Conservation (phyloP, 2,888 invertebrate genomes). For the Chalcosyrphus nemorum region DNA sequence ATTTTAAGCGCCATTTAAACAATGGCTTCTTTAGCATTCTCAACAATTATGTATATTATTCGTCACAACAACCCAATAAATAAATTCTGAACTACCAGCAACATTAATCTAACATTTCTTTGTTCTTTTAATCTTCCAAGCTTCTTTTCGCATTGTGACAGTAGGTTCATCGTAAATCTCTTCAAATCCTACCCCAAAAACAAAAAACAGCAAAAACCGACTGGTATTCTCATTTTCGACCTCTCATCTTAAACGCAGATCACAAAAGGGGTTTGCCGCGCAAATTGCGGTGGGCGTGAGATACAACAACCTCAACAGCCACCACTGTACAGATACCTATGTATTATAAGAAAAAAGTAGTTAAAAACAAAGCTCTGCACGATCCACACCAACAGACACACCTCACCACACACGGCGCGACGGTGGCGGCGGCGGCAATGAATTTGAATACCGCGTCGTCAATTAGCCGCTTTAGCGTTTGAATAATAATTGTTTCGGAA, state of each 20-base stretch:
- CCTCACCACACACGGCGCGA: constrained; percentile 37
- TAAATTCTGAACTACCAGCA: constrained; percentile 16
- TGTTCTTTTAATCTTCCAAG: constrained; percentile 14
- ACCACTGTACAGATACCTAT: not conserved
- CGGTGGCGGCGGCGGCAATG: not conserved
- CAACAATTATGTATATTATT: not conserved
- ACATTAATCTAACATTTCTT: constrained; percentile 29
- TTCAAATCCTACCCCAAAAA: not conserved
- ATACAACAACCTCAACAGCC: constrained; percentile 28
- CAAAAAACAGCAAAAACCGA: not conserved
- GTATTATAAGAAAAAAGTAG: constrained; percentile 5
- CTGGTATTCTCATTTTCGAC: not conserved
- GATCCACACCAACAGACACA: constrained; percentile 30
- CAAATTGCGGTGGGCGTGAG: constrained; percentile 49
- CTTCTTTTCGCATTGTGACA: constrained; percentile 19
- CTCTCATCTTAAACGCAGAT: constrained; percentile 13
- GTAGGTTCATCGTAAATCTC: constrained; percentile 37
- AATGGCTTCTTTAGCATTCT: constrained; percentile 12
- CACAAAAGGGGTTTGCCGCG: constrained; percentile 49
- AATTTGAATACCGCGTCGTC: constrained; percentile 39
- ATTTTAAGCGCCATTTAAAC: constrained; percentile 9
- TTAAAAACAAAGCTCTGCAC: constrained; percentile 7
- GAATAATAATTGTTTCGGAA: constrained; percentile 36
- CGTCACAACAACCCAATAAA: constrained; percentile 7
- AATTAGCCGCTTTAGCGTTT: constrained; percentile 41